Evolutionary conservation across 2,888 invertebrate genomes (phyloP), one percentile per base, ranked within the genome.

Genomic region (Halictus ligatus): DNA sequence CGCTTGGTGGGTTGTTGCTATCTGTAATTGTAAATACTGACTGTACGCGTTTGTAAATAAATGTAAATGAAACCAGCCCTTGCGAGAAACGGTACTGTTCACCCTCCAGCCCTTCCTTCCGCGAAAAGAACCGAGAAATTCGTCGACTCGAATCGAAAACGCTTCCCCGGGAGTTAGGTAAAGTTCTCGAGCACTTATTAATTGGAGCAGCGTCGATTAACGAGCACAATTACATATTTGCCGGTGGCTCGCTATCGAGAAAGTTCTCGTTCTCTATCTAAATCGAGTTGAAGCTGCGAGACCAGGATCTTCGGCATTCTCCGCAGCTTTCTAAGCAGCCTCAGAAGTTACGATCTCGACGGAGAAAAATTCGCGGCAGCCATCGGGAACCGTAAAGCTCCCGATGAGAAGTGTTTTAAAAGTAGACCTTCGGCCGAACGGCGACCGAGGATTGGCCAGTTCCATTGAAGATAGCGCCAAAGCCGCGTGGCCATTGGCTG

Each of bases 381-480:
- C 10, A 50, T 74, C 35, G 10, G 74, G 60, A 43, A 78, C 18
- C 67, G 71, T 78, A 80, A 84, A 87, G 73, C 64, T 84, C 48
- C 50, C 25, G 35, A 72, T 43, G 79, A 91, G 83, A 81, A 89
- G 85, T 82, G 25, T 54, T 81, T 79, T 67, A 81, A 81, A 89
- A 89, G 83, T 91, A 82, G 90, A 88, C 50, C 88, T 91, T 69
- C 73, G 25, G 12, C n/a, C 69, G 84, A 76, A 79, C 71, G 40
- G 89, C 46, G 72, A 83, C 80, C 64, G 48, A 75, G 85, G 89
- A 93, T 93, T 93, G 92, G 92, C 87, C 87, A 91, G 91, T 94
- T 94, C 92, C 92, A 92, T 90, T 94, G 94, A 93, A 93, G 93
- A 93, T 92, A 91, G 89, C 91, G 90, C 90, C 94, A 92, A 93